Evolutionary conservation across 2,888 invertebrate species (phyloP).

Genomic region (Tachina lurida): DNA sequence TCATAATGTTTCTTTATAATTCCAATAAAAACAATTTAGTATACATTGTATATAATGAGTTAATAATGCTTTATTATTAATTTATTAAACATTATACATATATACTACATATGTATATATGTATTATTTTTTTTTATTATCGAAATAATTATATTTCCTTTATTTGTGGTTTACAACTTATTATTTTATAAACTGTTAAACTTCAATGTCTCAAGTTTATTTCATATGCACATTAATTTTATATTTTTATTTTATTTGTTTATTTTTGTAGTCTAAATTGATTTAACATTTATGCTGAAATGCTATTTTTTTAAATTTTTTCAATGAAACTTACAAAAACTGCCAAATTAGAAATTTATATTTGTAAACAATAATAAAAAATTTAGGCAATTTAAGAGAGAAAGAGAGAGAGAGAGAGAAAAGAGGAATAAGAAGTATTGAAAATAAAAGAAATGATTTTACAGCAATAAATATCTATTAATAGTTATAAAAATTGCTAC

Average conservation of each 20-base stretch:
- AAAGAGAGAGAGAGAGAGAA: background rate
- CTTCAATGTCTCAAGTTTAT: background rate
- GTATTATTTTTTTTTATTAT: background rate
- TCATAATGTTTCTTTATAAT: background rate
- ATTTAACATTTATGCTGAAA: background rate
- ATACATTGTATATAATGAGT: slow-evolving; percentile 25
- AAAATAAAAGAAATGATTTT: background rate
- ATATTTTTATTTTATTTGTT: background rate
- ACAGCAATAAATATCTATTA: too few relatives aligned
- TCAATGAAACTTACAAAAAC: background rate
- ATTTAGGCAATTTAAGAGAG: too few relatives aligned
- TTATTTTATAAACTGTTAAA: background rate
- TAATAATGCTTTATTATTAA: slow-evolving; percentile 22
- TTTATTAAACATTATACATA: slow-evolving; percentile 28
- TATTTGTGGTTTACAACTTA: slow-evolving; percentile 5
- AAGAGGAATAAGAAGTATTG: background rate
- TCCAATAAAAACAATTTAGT: background rate
- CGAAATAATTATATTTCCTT: background rate
- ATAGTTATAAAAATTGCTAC: background rate
- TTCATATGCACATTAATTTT: slow-evolving; percentile 7
- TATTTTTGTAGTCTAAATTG: background rate
- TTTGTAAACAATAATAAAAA: background rate
- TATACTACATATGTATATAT: too few relatives aligned
- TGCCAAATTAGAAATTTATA: background rate
- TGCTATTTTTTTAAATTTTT: background rate